Conservation (phyloP, 2,113 vertebrate genomes). For the Notarius quadriscutis region DNA sequence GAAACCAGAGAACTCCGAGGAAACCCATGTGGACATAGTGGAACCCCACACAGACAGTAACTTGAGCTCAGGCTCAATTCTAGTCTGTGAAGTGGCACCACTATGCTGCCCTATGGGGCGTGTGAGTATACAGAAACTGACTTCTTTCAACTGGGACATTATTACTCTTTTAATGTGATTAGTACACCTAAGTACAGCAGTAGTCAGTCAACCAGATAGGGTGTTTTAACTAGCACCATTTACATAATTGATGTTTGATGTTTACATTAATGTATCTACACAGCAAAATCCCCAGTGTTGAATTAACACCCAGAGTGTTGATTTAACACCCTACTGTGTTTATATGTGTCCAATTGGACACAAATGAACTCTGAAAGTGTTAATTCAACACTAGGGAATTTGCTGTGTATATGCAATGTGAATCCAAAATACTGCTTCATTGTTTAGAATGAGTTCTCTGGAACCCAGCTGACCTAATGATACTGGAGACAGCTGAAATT, state of each 20-base stretch:
- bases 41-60: background rate
- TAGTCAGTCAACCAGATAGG: background rate
- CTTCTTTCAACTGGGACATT: background rate
- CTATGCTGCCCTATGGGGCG: background rate
- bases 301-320: no score
- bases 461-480: background rate
- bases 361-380: no score
- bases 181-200: background rate
- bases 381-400: no score
- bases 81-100: background rate
- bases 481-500: background rate
- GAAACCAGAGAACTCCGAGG: background rate
- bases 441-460: background rate
- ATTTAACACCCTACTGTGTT: no score
- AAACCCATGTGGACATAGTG: background rate
- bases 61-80: background rate
- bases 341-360: no score
- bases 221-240: background rate
- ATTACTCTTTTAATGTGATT: background rate
- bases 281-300: no score
- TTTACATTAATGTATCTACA: background rate
- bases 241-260: background rate
- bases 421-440: background rate
- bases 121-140: no score
- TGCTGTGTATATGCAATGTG: background rate